Evolutionary conservation across 1,140 invertebrate genomes (phyloP).

Genomic region (Papilio polytes): DNA sequence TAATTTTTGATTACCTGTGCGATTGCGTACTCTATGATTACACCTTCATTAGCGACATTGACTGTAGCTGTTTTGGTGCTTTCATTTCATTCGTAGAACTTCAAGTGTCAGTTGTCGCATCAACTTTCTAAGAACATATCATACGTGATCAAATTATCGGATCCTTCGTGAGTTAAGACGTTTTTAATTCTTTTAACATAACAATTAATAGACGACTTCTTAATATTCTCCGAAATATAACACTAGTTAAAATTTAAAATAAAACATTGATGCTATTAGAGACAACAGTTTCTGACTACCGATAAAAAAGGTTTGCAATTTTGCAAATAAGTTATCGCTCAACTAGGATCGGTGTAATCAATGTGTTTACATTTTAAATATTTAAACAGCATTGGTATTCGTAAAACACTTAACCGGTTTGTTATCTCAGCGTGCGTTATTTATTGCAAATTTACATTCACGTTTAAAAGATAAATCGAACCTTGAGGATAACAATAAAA

Average conservation of each 20-base stretch:
- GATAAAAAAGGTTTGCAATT: background rate
- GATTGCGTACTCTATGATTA: slow-evolving; percentile 29
- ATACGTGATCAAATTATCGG: too few relatives aligned
- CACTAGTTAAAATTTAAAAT: background rate
- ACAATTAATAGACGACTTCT: background rate
- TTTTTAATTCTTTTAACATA: too few relatives aligned
- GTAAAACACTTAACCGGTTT: background rate
- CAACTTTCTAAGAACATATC: slow-evolving; percentile 12
- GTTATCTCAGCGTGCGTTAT: slow-evolving; percentile 14
- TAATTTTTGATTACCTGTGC: slow-evolving; percentile 49
- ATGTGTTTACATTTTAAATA: slow-evolving; percentile 18
- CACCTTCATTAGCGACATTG: slow-evolving; percentile 3
- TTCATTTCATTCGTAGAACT: slow-evolving; percentile 16
- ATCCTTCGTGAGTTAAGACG: too few relatives aligned
- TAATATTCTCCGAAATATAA: background rate
- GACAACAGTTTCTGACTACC: background rate
- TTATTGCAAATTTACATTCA: slow-evolving; percentile 25
- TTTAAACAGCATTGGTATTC: background rate
- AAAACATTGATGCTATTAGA: background rate
- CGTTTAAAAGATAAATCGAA: slow-evolving; percentile 23
- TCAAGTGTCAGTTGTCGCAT: background rate
- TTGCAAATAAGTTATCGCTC: background rate
- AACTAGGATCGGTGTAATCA: background rate
- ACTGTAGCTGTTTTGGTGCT: slow-evolving; percentile 19
- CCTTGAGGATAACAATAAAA: slow-evolving; percentile 12